Evolutionary conservation across 2,113 vertebrate genomes (phyloP), one percentile per base, ranked within the genome.

Genomic region (Labrus mixtus): DNA sequence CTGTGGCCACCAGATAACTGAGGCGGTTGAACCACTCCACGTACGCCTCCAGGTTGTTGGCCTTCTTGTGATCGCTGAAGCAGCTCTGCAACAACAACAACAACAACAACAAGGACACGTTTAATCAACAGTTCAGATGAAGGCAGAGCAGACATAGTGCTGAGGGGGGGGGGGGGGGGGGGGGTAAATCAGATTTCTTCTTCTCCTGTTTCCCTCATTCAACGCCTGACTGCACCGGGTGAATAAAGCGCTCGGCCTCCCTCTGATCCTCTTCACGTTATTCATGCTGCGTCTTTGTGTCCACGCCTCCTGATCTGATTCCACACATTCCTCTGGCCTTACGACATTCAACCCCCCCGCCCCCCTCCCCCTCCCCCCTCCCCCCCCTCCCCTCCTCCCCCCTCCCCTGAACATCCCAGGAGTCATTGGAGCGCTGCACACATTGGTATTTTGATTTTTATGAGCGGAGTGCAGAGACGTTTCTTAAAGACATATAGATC

Each of bases 21-120:
- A 99, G 96, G 51, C 97, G 94, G 92, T 99, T 99, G 90, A 99
- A 99, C 98, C 98, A 99, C 56, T 98, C 97, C 29, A 99, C 96
- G 0, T 98, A 99, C 0, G 96, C 96, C 87, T 97, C 95, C 74
- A 99, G 93, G 74, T 96, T 97, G 10, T 94, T 93, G 25, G 96
- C 94, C 87, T 96, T 97, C 93, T 97, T 98, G 77, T 63, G 89
- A 59, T 96, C 96, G 8, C 92, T 89, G 0, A 95, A 97, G 87
- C 95, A 95, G 68, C 78, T 95, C 97, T 98, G 83, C 0, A 68
- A 76, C 48, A 45, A 80, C 39, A 57, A 77, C 16, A 25, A 25
- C 25, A 25, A 25, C 25, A 25, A 25, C 25, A 25, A 25, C 25
- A 25, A 25, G 11, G 41, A 50, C 56, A 64, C 2, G 69, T 76